Evolutionary conservation across 2,888 invertebrate genomes (phyloP).

Genomic region (Lordiphosa fenestrarum): DNA sequence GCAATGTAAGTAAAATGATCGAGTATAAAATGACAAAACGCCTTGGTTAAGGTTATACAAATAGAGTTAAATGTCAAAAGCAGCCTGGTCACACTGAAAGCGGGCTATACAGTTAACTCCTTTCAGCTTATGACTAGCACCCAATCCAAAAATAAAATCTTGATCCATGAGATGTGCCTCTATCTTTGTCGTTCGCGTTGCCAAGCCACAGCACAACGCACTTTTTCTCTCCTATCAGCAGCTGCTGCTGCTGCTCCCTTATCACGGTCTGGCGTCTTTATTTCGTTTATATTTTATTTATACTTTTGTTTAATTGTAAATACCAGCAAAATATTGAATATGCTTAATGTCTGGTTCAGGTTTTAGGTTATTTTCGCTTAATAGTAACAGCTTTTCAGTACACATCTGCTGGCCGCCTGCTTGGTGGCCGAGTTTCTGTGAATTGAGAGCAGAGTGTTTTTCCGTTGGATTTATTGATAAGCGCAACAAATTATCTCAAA

Average conservation of each 20-base stretch:
- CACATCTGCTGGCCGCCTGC: too few species aligned
- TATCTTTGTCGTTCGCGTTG: conserved; percentile 1
- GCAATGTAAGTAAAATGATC: conserved; percentile 91
- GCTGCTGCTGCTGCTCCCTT: conserved; percentile 11
- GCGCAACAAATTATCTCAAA: not conserved
- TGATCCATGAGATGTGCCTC: not conserved
- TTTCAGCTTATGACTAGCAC: too few species aligned
- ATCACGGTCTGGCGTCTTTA: conserved; percentile 9
- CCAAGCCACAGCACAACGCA: conserved; percentile 6
- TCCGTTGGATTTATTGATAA: too few species aligned
- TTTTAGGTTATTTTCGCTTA: conserved; percentile 1
- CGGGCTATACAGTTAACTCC: too few species aligned
- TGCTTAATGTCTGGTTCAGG: conserved; percentile 16
- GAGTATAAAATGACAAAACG: too few species aligned
- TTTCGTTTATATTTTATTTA: conserved; percentile 26
- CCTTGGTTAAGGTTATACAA: too few species aligned
- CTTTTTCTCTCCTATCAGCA: conserved; percentile 24
- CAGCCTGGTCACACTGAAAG: too few species aligned
- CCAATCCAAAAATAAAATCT: not conserved
- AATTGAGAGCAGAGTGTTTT: too few species aligned
- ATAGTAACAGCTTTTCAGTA: conserved; percentile 10
- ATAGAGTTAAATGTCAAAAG: too few species aligned
- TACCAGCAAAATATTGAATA: conserved; percentile 7
- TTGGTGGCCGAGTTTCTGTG: too few species aligned
- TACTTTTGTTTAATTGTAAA: conserved; percentile 17